phyloP scores from a whole-genome alignment of 2,113 vertebrate genomes.

The Gallinago jamesoni region DNA sequence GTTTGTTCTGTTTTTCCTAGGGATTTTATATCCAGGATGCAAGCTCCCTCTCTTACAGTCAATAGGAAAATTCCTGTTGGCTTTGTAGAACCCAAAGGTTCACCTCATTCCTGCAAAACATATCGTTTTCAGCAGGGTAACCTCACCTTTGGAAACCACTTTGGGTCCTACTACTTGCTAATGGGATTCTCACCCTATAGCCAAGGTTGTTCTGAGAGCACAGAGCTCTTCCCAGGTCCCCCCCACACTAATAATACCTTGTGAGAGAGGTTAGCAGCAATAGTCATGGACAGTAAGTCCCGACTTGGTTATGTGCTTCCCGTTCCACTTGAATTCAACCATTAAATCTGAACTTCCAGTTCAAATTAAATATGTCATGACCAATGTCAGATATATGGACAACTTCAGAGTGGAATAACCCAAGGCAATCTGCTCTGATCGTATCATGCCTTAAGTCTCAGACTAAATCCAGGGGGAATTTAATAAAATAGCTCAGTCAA shows the following conservation, averaged over 20 bases:
- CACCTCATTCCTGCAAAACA: neutral
- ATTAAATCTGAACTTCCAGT: conserved; percentile 74
- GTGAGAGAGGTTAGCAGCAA: conserved; percentile 42
- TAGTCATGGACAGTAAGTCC: conserved; percentile 65
- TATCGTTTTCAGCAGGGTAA: neutral
- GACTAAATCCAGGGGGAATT: conserved; percentile 65
- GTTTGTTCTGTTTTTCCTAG: neutral
- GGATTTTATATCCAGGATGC: neutral
- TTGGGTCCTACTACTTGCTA: neutral
- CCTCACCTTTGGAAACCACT: neutral
- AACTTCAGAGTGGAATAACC: conserved; percentile 75
- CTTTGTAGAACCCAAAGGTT: neutral
- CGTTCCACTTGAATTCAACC: conserved; percentile 73
- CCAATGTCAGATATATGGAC: conserved; percentile 76
- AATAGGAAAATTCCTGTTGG: neutral
- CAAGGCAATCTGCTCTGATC: conserved; percentile 76
- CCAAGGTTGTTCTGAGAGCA: neutral
- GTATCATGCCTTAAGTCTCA: conserved; percentile 67
- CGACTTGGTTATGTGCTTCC: conserved; percentile 57
- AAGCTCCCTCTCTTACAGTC: neutral
- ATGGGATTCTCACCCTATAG: neutral
- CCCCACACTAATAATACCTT: neutral
- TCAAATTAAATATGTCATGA: conserved; percentile 77
- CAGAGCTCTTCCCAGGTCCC: neutral
- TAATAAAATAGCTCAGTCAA: conserved; percentile 73